Conservation (phyloP, 2,888 invertebrate species). For the Leuctra nigra region DNA sequence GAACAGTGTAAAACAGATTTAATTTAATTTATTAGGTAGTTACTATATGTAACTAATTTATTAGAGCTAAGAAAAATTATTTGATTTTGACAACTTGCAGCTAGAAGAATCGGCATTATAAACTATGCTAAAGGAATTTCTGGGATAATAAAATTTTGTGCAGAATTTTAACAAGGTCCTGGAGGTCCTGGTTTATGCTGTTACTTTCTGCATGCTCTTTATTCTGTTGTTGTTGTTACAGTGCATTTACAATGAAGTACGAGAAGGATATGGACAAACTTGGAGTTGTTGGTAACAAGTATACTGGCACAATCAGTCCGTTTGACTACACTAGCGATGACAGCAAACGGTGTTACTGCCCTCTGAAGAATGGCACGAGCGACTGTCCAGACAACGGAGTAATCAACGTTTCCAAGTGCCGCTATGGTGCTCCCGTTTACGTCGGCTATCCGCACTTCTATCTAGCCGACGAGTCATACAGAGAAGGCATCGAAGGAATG, state of each 20-base stretch:
- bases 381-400: constrained; percentile 46
- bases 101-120: no score
- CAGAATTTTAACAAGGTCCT: no score
- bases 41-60: no score
- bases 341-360: constrained; percentile 61
- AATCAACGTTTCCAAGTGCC: constrained; percentile 65
- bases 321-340: constrained; percentile 58
- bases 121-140: no score
- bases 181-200: no score
- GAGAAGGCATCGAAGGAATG: constrained; percentile 57
- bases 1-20: no score
- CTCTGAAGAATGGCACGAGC: constrained; percentile 26
- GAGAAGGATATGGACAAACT: constrained; percentile 39
- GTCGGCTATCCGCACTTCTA: constrained; percentile 79
- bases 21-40: no score
- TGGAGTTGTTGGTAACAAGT: constrained; percentile 48
- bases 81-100: no score
- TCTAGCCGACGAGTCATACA: constrained; percentile 60
- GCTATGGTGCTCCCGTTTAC: constrained; percentile 75
- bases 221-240: constrained; percentile 34
- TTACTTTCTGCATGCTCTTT: no score
- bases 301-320: constrained; percentile 38
- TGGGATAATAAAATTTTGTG: no score
- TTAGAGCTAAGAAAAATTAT: no score
- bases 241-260: constrained; percentile 40